phyloP scores from a whole-genome alignment of 2,113 vertebrate species.

The Neogobius melanostomus region DNA sequence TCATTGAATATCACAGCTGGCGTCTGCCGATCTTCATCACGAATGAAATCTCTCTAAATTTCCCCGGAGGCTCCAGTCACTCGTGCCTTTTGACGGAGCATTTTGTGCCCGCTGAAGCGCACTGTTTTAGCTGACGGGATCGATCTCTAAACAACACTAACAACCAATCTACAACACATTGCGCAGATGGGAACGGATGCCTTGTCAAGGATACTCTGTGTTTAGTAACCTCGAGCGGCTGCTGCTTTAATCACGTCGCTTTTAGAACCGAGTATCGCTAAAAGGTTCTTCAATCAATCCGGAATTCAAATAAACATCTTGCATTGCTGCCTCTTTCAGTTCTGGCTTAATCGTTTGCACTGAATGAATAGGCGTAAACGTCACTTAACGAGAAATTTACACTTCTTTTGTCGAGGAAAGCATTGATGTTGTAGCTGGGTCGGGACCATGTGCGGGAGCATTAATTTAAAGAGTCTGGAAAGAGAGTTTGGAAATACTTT shows the following conservation, averaged over 20 bases:
- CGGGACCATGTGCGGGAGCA: no score
- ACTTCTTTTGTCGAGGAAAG: no score
- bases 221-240: not conserved
- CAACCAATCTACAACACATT: constrained; percentile 7
- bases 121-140: constrained; percentile 32
- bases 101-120: constrained; percentile 43
- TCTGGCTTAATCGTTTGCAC: no score
- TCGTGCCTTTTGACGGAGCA: constrained; percentile 31
- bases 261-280: no score
- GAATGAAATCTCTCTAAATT: constrained; percentile 40
- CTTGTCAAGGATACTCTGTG: constrained; percentile 7
- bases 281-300: no score
- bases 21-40: not conserved
- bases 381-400: no score
- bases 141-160: constrained; percentile 31
- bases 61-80: constrained; percentile 34
- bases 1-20: constrained; percentile 16
- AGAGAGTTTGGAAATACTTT: no score
- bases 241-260: not conserved
- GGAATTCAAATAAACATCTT: no score
- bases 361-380: no score
- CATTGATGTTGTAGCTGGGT: no score
- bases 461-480: no score
- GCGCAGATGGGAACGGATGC: constrained; percentile 16
- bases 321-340: no score